Evolutionary conservation across 2,113 vertebrate genomes (phyloP), one percentile per base, ranked within the genome.

Genomic region (Tachysurus vachellii): DNA sequence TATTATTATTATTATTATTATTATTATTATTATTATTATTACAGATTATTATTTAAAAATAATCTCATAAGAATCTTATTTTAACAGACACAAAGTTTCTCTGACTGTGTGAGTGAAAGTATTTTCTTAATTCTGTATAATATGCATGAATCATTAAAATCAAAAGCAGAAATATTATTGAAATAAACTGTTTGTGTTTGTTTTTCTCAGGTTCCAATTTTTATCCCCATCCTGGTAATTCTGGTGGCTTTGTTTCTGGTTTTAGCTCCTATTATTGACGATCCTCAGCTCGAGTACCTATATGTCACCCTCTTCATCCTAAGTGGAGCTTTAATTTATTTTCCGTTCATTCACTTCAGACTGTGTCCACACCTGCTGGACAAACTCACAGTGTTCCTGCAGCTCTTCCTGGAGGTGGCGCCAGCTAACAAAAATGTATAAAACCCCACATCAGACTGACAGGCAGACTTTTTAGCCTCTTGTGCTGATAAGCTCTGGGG

Each of bases 401-500:
- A 98, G 92, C 88, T 99, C 70, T 93, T 99, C 76, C 92, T 98
- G 17, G 95, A 98, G 92, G 96, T 98, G 9, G 95, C 95, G 66
- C 96, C 97, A 0, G 93, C 94, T 79, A 92, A 94, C 8, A 96
- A 92, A 90, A 95, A 95, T 82, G 85, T 95, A 61, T 96, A 71
- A 90, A 36, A 26, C 21, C 10, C 1, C 26, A 53, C 31, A n/a
- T 21, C 5, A 28, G 31, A 42, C 53, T 54, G 26, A 59, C 21
- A 36, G 54, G 47, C 31, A 44, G 5, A 73, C 44, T 73, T 56
- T 56, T 82, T 16, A 56, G 44, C n/a, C 11, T 54, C 12, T 68
- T 21, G 17, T 36, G 9, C 53, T 80, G 16, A 21, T 76, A 13
- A 57, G 4, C 73, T 13, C 17, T 50, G n/a, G n/a, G n/a, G n/a